Evolutionary conservation across 2,797 vertebrate genomes (phyloP).

Genomic region (Basileuterus tristriatus): DNA sequence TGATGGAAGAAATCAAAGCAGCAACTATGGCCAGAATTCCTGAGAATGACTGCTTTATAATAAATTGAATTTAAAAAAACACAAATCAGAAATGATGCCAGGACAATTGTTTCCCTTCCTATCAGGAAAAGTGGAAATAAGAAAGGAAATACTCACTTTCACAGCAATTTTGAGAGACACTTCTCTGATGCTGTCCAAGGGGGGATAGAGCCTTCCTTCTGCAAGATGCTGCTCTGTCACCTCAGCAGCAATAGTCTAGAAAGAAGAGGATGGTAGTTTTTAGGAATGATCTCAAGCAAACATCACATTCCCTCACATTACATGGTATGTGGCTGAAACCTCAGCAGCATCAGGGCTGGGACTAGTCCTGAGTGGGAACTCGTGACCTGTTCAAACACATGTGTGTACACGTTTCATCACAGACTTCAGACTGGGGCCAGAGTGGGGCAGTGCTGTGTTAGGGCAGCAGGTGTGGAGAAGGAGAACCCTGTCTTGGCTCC

Average conservation of each 20-base stretch:
- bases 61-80: background rate
- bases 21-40: background rate
- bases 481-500: background rate
- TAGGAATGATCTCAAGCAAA: background rate
- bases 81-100: background rate
- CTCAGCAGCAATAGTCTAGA: constrained; percentile 88
- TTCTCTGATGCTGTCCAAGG: constrained; percentile 89
- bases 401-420: background rate
- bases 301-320: background rate
- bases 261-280: background rate
- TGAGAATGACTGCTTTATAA: background rate
- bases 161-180: constrained; percentile 96
- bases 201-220: constrained; percentile 94
- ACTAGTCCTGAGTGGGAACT: background rate
- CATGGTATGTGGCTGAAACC: background rate
- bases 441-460: background rate
- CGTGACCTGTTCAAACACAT: background rate
- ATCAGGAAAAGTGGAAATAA: background rate
- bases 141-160: constrained; percentile 79
- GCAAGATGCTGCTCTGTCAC: constrained; percentile 92
- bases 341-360: background rate
- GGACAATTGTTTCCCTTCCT: background rate
- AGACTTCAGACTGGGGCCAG: background rate
- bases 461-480: background rate
- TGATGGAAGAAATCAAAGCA: background rate